Conservation (phyloP, 1,140 invertebrate species). For the Mylabris phalerata region DNA sequence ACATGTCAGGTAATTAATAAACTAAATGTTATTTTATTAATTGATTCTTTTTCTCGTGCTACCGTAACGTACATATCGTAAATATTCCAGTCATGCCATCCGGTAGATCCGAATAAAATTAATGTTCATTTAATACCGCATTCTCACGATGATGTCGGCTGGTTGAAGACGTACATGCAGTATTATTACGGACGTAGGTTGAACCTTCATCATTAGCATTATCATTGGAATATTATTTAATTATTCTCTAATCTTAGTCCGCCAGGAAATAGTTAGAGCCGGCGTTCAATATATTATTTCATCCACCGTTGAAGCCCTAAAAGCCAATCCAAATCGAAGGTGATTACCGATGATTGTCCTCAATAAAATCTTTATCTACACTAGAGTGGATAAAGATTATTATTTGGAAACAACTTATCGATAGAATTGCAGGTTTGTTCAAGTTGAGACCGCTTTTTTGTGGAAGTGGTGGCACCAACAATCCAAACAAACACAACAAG, state of each 20-base stretch:
- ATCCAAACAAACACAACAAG: constrained; percentile 45
- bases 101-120: constrained; percentile 41
- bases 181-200: constrained; percentile 8
- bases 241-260: constrained; percentile 1
- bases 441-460: constrained; percentile 48
- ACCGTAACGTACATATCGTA: not conserved
- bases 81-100: constrained; percentile 45
- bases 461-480: constrained; percentile 64
- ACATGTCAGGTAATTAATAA: no score
- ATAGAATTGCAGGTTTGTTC: constrained; percentile 32
- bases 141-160: constrained; percentile 73
- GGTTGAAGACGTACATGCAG: constrained; percentile 56
- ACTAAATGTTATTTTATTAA: no score
- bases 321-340: constrained; percentile 61
- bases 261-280: not conserved
- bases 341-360: constrained; percentile 22
- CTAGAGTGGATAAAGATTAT: no score
- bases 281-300: constrained; percentile 75
- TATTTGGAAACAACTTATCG: no score
- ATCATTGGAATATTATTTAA: not conserved
- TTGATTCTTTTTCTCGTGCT: no score
- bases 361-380: no score
- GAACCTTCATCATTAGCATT: not conserved
- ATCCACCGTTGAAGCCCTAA: constrained; percentile 50
- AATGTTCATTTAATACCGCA: constrained; percentile 67